Base-by-base conservation (phyloP, 2,113 vertebrate species). In the Bambusicola thoracicus region DNA sequence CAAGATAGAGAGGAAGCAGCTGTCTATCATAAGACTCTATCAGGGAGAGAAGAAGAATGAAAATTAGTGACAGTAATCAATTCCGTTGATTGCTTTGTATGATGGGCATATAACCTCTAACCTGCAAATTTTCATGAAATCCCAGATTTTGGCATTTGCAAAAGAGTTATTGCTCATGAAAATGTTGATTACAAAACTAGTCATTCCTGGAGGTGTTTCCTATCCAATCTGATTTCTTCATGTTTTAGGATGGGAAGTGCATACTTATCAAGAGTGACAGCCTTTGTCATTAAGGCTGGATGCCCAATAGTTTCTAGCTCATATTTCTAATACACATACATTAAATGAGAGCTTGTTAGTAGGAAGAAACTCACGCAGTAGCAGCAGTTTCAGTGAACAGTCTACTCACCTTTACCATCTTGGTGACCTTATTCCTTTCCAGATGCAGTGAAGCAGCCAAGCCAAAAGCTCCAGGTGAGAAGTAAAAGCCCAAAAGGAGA, bases 361-460 rank as follows among this genome's bases (percentile, higher is more conserved):
- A 21, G 55, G 72, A 69, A 90, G 63, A 41, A 87, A 10, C 12
- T 36, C 5, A 3, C 2, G 21, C 29, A 67, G 44, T 17, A 72
- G 38, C 29, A 27, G 22, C 49, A 63, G 1, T 11, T 77, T 61
- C 6, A n/a, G 3, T 30, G 30, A 51, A 21, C 13, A 4, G 2
- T 15, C 58, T 27, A 96, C 96, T 96, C 90, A 97, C 97, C 95
- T 95, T 96, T 29, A 94, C 73, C 97, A 97, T 97, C 81, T 62
- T 84, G 92, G 10, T 34, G 92, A 75, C 29, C 59, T 87, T 89
- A 62, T 72, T 94, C 73, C 81, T 90, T 92, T 79, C 82, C 78
- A 22, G 75, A 13, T 13, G 75, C 66, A 63, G 59, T 4, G 30
- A 55, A 69, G 30, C 43, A 91, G 69, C 67, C 69, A 48, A 95